phyloP scores from a whole-genome alignment of 2,888 invertebrate genomes.

The Noctua fimbriata region DNA sequence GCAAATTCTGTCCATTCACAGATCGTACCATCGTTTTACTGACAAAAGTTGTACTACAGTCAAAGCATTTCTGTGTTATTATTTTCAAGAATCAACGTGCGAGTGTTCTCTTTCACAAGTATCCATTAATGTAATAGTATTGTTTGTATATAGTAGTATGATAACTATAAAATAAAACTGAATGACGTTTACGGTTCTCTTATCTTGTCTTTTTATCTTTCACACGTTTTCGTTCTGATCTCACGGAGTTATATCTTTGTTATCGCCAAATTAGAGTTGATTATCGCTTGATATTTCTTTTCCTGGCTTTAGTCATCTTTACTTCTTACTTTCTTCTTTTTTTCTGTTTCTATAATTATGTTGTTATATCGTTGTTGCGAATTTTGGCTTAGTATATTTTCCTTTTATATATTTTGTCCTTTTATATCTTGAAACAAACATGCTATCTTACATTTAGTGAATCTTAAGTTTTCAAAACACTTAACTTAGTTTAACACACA shows the following conservation, averaged over 20 bases:
- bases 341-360: not conserved
- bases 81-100: not conserved
- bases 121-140: conserved; percentile 4
- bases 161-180: conserved; percentile 19
- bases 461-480: not conserved
- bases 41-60: not conserved
- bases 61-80: conserved; percentile 15
- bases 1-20: not conserved
- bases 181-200: conserved; percentile 17
- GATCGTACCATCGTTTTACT: not conserved
- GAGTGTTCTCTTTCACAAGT: not conserved
- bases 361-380: not conserved
- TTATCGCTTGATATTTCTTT: conserved; percentile 21
- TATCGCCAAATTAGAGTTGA: conserved; percentile 46
- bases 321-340: not conserved
- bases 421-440: not conserved
- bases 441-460: not conserved
- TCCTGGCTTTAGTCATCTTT: not conserved
- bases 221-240: conserved; percentile 45
- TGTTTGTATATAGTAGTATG: conserved; percentile 10
- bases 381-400: not conserved
- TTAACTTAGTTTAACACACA: not conserved
- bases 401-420: not conserved
- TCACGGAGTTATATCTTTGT: conserved; percentile 32
- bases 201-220: conserved; percentile 45